Evolutionary conservation across 2,797 vertebrate genomes (phyloP).

Genomic region (Coendou prehensilis): DNA sequence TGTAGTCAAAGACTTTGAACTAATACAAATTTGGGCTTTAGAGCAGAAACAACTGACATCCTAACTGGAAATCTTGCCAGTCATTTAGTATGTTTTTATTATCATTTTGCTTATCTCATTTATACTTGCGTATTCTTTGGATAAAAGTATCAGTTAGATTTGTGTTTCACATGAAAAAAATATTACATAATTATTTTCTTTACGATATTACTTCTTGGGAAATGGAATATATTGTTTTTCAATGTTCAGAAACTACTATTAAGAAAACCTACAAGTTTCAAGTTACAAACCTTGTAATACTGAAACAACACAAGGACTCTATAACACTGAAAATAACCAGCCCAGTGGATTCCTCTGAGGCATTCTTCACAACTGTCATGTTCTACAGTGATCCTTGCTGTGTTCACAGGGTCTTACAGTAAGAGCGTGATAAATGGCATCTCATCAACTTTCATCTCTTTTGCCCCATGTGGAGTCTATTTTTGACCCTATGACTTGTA

Average conservation of each 20-base stretch:
- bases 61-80: background rate
- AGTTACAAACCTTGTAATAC: background rate
- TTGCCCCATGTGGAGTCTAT: background rate
- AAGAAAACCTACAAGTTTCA: background rate
- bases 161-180: background rate
- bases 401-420: background rate
- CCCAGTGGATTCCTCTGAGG: background rate
- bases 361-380: background rate
- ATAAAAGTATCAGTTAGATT: background rate
- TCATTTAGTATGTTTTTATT: background rate
- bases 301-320: background rate
- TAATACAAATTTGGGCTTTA: background rate
- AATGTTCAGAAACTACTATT: background rate
- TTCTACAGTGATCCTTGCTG: background rate
- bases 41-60: background rate
- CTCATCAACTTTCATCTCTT: conserved; percentile 65
- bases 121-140: background rate
- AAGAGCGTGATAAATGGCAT: conserved; percentile 18
- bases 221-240: background rate
- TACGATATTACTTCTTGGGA: background rate
- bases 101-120: background rate
- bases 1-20: background rate
- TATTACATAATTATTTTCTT: background rate
- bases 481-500: conserved; percentile 45
- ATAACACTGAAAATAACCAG: background rate